A percentile compares a stretch with the other conserved stretches of the same genome.
These are phyloP conservation scores for Pomatorhinus ruficollis DNA, from an alignment of 2,113 vertebrate genomes.

Conservation along the genomic window DNA sequence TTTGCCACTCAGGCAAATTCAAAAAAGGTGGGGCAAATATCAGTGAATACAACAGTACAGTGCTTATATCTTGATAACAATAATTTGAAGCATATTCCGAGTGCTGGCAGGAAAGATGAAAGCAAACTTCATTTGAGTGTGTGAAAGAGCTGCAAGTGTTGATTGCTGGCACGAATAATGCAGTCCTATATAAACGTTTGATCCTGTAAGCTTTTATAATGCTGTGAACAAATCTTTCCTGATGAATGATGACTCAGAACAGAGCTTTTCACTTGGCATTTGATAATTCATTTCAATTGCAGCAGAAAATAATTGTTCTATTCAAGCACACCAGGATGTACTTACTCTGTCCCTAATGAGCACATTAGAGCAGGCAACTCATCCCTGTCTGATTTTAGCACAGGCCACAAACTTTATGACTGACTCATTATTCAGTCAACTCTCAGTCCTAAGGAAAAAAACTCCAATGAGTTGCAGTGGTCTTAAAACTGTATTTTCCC, in stretches of 20 bases:
- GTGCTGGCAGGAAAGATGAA: not conserved
- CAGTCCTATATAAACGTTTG: not conserved
- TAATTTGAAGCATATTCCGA: not conserved
- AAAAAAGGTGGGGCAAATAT: not conserved
- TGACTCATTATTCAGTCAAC: conserved; percentile 42
- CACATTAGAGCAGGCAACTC: conserved; percentile 48
- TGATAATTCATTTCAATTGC: conserved; percentile 56
- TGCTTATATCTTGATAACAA: not conserved
- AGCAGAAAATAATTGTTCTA: conserved; percentile 50
- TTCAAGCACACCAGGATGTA: conserved; percentile 38
- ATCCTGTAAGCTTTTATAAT: conserved; percentile 15
- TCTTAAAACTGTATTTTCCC: not conserved
- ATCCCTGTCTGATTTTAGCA: conserved; percentile 49
- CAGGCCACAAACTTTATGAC: conserved; percentile 56
- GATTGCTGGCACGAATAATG: not conserved
- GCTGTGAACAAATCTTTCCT: conserved; percentile 2
- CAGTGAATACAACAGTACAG: not conserved
- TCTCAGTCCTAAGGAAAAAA: conserved; percentile 20
- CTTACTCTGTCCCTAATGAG: conserved; percentile 44
- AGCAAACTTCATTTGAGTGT: not conserved
- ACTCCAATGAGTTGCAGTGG: not conserved
- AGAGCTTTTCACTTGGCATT: conserved; percentile 27
- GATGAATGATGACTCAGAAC: conserved; percentile 51
- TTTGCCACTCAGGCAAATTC: not conserved
- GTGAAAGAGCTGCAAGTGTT: not conserved